Base-by-base conservation (phyloP, 2,113 vertebrate genomes). In the Silurus glanis region DNA sequence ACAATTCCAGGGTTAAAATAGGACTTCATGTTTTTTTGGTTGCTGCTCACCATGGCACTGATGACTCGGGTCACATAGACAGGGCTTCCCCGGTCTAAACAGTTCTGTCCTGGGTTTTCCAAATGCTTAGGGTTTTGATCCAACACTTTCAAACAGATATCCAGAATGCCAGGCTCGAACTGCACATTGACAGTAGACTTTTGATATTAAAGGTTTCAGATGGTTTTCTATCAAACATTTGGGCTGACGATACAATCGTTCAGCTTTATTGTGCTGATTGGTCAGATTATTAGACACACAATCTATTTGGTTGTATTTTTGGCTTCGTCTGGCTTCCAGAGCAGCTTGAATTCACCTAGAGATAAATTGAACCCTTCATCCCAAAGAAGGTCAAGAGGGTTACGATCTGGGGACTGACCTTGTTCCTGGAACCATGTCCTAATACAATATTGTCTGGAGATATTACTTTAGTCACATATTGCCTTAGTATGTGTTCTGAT, bases 81-180 rank as follows among this genome's bases (percentile, higher is more conserved):
- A 0, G 97, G 94, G 80, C 93, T 93, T 0, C 90, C 94, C 90
- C 97, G 95, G 16, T 89, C 91, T 6, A 94, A 95, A 89, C 94
- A 96, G 45, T 97, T 96, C 12, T 86, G 72, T 85, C 93, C 74
- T 1, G 95, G 92, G 4, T 97, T 87, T 81, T 86, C 88, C 76
- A 95, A 53, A 93, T 94, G 96, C 37, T 97, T 97, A 49, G 96
- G 97, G 90, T 95, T 97, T n/a, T 92, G 25, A 83, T 98, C 95
- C 89, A 98, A 88, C 88, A 98, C 91, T 69, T 87, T 90, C 58
- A 98, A 91, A 91, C 97, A 97, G 90, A 95, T 93, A 78, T 97
- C 92, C 81, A 98, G 83, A 55, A 96, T 91, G 0, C 93, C 94
- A 0, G 94, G 88, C 91, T 97, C 96, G 19, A 98, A 98, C 97